Evolutionary conservation across 1,140 invertebrate genomes (phyloP), one percentile per base, ranked within the genome.

Genomic region (Tyrophagus putrescentiae): DNA sequence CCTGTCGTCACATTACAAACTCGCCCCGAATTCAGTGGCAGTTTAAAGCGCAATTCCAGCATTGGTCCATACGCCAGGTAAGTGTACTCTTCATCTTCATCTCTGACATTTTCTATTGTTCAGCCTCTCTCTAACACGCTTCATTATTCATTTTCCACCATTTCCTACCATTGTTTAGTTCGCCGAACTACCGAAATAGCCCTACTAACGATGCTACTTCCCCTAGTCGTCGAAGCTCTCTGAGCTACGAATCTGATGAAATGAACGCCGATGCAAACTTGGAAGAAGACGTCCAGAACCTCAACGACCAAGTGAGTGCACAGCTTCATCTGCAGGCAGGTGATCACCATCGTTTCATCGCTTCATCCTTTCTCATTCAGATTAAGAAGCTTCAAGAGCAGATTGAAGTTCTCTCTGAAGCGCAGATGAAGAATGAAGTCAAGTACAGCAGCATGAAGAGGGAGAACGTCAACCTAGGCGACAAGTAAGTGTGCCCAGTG

Each of bases 361-460:
- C 73, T 13, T 75, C 76, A 65, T 75, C 76, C 74, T 76, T 78
- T 70, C 72, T 64, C 21, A 61, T 74, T 4, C 72, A 92, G 87
- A 82, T 92, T 67, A 83, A 89, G 75, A 78, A 87, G 67, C 78
- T 94, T 41, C 87, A 93, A 72, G 84, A 89, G 71, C 87, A 92
- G 76, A 84, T 92, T 72, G 83, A 83, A 62, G 81, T 82, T 41
- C 75, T 93, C 64, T 84, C 82, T 7, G 87, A 91, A 68, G 87
- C 83, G 61, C 88, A 86, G 69, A 82, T 76, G 65, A 83, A 80
- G 63, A 81, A 82, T 7, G 87, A 91, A 70, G 87, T 92, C 71
- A 78, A 84, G 53, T 91, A 90, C 67, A 82, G 82, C 4, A 76
- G 85, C 62, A 84, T 82, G 39, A 92, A 90, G 68, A 84, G 89